Base-by-base conservation (phyloP, 2,888 invertebrate genomes). In the Eupeodes luniger region DNA sequence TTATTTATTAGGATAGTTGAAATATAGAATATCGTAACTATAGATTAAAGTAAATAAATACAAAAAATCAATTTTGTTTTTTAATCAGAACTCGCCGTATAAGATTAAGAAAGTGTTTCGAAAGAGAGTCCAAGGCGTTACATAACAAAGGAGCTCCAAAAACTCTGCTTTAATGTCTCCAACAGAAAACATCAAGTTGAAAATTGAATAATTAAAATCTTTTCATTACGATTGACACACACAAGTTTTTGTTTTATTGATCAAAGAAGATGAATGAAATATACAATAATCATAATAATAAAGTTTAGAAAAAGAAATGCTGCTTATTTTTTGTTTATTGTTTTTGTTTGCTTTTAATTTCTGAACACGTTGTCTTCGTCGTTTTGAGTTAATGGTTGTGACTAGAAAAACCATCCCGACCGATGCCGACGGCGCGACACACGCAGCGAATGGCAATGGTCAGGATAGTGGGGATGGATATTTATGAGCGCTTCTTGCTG, bases 401-500 rank as follows among this genome's bases (percentile, higher is more conserved):
- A 83, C 86, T 87, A 87, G 83, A 87, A 76, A 76, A 80, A 64
- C 69, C 9, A 7, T 40, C 9, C 40, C 6, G 40, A 7, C 6
- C 40, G 40, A 9, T 40, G 40, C 40, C 49, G 64, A 19, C 53
- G 27, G 3, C 27, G 3, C 27, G 27, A 2, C 27, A 2, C 27
- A 27, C 27, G 27, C 78, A 10, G 74, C 57, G 51, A 76, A 66
- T 80, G 83, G 75, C 27, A 27, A 3, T 2, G 27, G 27, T 1
- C 27, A 27, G 27, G 27, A 27, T 51, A 10, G 11, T 36, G 34
- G 62, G 11, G 55, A n/a, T n/a, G 53, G 47, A 19, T 75, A 90
- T 62, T 89, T 89, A 89, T 19, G 80, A 89, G 14, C 92, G 90
- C 62, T 93, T 93, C 90, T 92, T 93, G 88, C 90, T 92, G 77